Evolutionary conservation across 2,888 invertebrate species (phyloP), one percentile per base, ranked within the genome.

Genomic region (Lycaena phlaeas): DNA sequence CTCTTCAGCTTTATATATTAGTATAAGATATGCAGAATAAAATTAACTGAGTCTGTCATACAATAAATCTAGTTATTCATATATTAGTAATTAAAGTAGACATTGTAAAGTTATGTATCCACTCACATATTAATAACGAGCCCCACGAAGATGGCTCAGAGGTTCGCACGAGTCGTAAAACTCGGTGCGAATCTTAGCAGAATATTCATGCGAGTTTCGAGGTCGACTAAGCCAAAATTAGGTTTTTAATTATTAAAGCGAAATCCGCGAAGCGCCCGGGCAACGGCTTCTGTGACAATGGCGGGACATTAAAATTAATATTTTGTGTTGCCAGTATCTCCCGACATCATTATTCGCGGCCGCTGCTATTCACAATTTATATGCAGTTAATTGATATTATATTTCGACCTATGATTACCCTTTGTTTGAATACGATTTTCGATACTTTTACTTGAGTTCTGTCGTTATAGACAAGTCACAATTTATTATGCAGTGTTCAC

Each of bases 251-350:
- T 44, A 50, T 48, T 43, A 38, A 50, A 38, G 30, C 29, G 39
- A 22, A 34, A 28, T 36, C 39, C 39, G 39, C 27, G 44, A 36
- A 39, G 36, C 36, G 36, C 18, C 10, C 22, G 22, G n/a, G 38
- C 44, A 48, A 52, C 57, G 54, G 56, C 56, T 56, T 51, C 43
- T 41, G 36, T 61, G 70, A 70, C 71, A 68, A 69, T 70, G 63
- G 61, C 62, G 49, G 49, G 61, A 59, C 70, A 63, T 73, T 71
- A 68, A 62, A 64, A 68, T 73, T 69, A 75, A 75, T 71, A 74
- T 71, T 74, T 71, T 51, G 68, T 38, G 37, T 26, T 9, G 17
- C 10, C 10, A 10, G 25, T 25, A 7, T 30, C 15, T 14, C 10
- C 30, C 14, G 14, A 18, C 4, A 4, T 5, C 4, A 5, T 18